A percentile compares a stretch with the other conserved stretches of the same genome.
Evolutionary conservation across 2,888 invertebrate genomes (phyloP).

Genomic region (Conops quadrifasciatus): DNA sequence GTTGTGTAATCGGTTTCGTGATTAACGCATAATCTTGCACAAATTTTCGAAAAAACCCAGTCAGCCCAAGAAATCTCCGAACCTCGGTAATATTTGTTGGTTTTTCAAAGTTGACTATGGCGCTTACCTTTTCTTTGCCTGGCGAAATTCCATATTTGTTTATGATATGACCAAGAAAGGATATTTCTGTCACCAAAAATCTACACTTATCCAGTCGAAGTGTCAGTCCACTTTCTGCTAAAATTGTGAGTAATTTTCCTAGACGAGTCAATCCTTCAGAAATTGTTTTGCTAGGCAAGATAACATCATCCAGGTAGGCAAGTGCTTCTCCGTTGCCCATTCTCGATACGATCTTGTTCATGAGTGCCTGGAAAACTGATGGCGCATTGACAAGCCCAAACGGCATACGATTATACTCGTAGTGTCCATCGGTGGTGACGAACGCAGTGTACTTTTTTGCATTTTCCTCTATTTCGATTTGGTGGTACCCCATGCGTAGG

Average conservation of each 20-base stretch:
- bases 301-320: slow-evolving; percentile 41
- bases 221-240: slow-evolving; percentile 38
- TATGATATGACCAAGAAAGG: slow-evolving; percentile 38
- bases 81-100: slow-evolving; percentile 21
- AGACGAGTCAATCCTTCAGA: slow-evolving; percentile 36
- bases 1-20: slow-evolving; percentile 29
- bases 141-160: slow-evolving; percentile 36
- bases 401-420: slow-evolving; percentile 44
- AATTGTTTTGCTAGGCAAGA: slow-evolving; percentile 38
- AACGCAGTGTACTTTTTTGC: slow-evolving; percentile 44
- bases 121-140: slow-evolving; percentile 32
- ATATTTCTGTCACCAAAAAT: slow-evolving; percentile 40
- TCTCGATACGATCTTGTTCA: slow-evolving; percentile 34
- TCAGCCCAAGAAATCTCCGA: slow-evolving; percentile 25
- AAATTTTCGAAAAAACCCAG: slow-evolving; percentile 37
- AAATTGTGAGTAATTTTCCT: slow-evolving; percentile 35
- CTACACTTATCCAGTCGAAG: slow-evolving; percentile 40
- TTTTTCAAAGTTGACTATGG: slow-evolving; percentile 23
- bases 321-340: slow-evolving; percentile 34
- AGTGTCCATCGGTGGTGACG: slow-evolving; percentile 41
- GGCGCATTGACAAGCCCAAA: slow-evolving; percentile 44
- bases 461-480: slow-evolving; percentile 39
- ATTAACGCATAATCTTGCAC: slow-evolving; percentile 27
- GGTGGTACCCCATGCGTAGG: slow-evolving; percentile 41
- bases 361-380: slow-evolving; percentile 33